Conservation (phyloP, 2,888 invertebrate genomes). For the Melitaea athalia region DNA sequence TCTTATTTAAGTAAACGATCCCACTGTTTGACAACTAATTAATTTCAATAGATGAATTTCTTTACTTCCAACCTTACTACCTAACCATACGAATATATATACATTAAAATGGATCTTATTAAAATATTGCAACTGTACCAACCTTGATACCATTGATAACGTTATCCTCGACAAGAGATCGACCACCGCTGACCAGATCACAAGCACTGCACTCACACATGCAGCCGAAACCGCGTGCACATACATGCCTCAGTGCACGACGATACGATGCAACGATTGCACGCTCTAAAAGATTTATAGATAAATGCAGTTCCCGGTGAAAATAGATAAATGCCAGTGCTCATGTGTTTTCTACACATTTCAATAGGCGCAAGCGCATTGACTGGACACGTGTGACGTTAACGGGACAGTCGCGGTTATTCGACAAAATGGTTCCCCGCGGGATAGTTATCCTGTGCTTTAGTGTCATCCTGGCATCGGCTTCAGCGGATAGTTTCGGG, state of each 20-base stretch:
- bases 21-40: too few species aligned
- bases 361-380: conserved; percentile 73
- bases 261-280: conserved; percentile 80
- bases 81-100: too few species aligned
- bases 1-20: too few species aligned
- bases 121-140: conserved; percentile 43
- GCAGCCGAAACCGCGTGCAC: conserved; percentile 46
- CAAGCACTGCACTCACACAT: conserved; percentile 50
- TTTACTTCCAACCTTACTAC: too few species aligned
- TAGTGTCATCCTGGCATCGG: conserved; percentile 55
- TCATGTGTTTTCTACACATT: conserved; percentile 77
- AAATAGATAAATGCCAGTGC: conserved; percentile 81
- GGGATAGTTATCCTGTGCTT: conserved; percentile 69
- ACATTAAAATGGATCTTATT: too few species aligned
- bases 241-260: conserved; percentile 75
- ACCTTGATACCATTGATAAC: conserved; percentile 63
- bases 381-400: conserved; percentile 66
- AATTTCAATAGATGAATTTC: too few species aligned
- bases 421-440: conserved; percentile 72
- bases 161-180: conserved; percentile 50
- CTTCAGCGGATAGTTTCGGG: conserved; percentile 68
- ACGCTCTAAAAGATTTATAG: conserved; percentile 83
- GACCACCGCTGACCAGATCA: conserved; percentile 55
- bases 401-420: conserved; percentile 57
- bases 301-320: conserved; percentile 82